Base-by-base conservation (phyloP, 2,113 vertebrate genomes). In the Odocoileus hemionus region DNA sequence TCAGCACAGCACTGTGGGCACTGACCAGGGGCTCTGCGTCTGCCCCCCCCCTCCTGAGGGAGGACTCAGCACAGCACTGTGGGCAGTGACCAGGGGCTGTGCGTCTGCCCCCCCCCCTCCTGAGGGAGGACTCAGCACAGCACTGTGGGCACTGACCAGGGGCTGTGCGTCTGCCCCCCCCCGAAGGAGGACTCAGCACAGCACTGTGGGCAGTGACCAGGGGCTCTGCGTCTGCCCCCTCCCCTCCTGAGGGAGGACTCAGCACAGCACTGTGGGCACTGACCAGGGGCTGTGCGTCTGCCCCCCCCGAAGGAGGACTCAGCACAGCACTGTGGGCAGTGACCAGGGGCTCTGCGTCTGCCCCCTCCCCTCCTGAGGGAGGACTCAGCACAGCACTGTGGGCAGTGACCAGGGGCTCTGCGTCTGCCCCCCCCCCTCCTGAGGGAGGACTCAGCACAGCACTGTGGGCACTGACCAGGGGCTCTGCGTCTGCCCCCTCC, bases 361-460 rank as follows among this genome's bases (percentile, higher is more conserved):
- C n/a, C n/a, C n/a, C n/a, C n/a, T n/a, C n/a, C n/a, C 16, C 67
- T 58, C 10, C 30, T 55, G 33, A 36, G 30, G 64, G 28, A 2
- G n/a, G 47, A 5, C 26, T 26, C 3, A 85, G 26, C 12, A 4
- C 1, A 2, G 21, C 3, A 1, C 2, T 50, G 52, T 15, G 39
- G 39, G 39, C 4, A 14, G 25, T 8, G 14, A 15, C 36, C 21
- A 14, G 74, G 52, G 3, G 10, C 36, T 36, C 36, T 36, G 36
- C 3, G 36, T 36, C 36, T 36, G 36, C 6, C 10, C 5, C 23
- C n/a, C 3, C 0, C 3, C 16, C 67, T 58, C 10, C 30, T 55
- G 33, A 36, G 30, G 64, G 28, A 2, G n/a, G 47, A 5, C 26
- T 26, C 3, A 85, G 26, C 12, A 4, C 1, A 2, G 21, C 3